Conservation (phyloP, 1,140 invertebrate genomes). For the Phocides pigmalion region DNA sequence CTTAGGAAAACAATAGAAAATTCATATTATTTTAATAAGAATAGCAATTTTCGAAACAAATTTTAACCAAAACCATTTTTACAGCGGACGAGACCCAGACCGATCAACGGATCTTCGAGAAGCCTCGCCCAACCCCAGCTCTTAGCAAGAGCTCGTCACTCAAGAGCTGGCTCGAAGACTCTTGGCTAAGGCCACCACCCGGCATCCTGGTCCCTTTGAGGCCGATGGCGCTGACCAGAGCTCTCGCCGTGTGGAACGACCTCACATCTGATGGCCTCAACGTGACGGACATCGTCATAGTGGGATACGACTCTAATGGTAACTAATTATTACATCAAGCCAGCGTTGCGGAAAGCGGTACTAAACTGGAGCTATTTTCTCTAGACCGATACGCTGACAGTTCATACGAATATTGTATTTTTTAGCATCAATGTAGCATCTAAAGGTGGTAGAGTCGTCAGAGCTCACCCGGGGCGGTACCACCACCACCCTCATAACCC, state of each 20-base stretch:
- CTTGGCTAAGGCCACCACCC: constrained; percentile 83
- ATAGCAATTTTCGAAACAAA: no score
- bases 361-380: no score
- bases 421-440: no score
- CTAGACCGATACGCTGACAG: no score
- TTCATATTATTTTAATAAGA: no score
- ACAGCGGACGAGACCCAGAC: constrained; percentile 44
- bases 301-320: constrained; percentile 78
- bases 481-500: no score
- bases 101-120: constrained; percentile 48
- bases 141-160: constrained; percentile 64
- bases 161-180: constrained; percentile 84
- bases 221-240: constrained; percentile 75
- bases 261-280: constrained; percentile 60
- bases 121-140: constrained; percentile 35
- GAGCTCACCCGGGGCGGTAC: no score
- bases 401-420: no score
- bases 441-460: no score
- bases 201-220: constrained; percentile 82
- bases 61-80: not conserved
- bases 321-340: no score
- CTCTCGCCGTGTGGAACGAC: constrained; percentile 81
- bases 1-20: no score
- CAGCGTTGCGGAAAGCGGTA: no score
- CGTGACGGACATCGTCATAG: constrained; percentile 67